Percentiles rank a stretch among this genome's conserved stretches.
Conservation (phyloP, 2,888 invertebrate genomes). For the Ischnus inquisitorius region DNA sequence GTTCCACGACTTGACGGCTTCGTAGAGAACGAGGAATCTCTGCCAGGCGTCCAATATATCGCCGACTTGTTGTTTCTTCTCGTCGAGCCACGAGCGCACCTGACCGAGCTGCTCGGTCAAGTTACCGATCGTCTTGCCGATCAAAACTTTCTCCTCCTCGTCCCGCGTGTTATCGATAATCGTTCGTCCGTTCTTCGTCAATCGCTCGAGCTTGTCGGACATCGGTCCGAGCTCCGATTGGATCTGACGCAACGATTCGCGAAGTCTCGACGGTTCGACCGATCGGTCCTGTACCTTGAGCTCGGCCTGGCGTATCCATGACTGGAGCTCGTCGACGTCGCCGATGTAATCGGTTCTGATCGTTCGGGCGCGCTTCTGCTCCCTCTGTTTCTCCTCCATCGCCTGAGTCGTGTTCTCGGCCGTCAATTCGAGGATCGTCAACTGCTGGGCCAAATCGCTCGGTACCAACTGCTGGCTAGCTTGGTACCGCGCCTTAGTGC, state of each 20-base stretch:
- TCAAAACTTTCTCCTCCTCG: slow-evolving; percentile 91
- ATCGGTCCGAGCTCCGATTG: slow-evolving; percentile 91
- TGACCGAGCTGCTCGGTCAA: slow-evolving; percentile 93
- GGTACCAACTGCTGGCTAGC: slow-evolving; percentile 86
- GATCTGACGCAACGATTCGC: slow-evolving; percentile 92
- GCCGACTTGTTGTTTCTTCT: slow-evolving; percentile 93
- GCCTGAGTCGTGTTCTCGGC: slow-evolving; percentile 92
- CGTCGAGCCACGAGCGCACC: slow-evolving; percentile 92
- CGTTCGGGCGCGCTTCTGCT: slow-evolving; percentile 94
- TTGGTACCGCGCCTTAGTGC: slow-evolving; percentile 85
- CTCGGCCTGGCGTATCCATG: slow-evolving; percentile 94
- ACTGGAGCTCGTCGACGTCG: slow-evolving; percentile 93
- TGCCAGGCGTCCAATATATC: slow-evolving; percentile 96
- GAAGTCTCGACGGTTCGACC: slow-evolving; percentile 91
- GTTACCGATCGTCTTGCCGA: slow-evolving; percentile 91
- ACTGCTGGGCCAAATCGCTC: slow-evolving; percentile 92
- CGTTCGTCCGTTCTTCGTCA: slow-evolving; percentile 92
- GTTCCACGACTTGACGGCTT: slow-evolving; percentile 94
- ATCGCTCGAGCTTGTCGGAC: slow-evolving; percentile 91
- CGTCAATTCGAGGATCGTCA: slow-evolving; percentile 93
- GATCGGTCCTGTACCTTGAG: slow-evolving; percentile 93
- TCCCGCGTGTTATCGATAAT: slow-evolving; percentile 93
- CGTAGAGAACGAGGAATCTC: slow-evolving; percentile 93
- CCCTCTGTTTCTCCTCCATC: slow-evolving; percentile 95
- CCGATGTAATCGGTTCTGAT: slow-evolving; percentile 92